A percentile compares a stretch with the other conserved stretches of the same genome.
Evolutionary conservation across 2,888 invertebrate genomes (phyloP).

Genomic region (Buathra laborator): DNA sequence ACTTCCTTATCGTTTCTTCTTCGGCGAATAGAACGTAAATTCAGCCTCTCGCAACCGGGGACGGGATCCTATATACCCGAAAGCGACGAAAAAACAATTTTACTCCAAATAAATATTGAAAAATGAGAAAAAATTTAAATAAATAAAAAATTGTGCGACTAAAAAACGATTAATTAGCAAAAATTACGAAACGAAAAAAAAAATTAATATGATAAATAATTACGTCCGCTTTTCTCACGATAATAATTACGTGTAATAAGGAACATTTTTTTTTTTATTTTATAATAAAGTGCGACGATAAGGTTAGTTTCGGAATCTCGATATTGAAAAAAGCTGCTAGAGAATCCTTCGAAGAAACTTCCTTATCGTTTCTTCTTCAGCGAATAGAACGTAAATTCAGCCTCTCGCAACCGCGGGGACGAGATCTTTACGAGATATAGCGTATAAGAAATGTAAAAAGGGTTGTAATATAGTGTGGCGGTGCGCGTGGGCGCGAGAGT

Average conservation of each 20-base stretch:
- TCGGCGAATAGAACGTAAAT: conserved; percentile 22
- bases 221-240: too few relatives aligned
- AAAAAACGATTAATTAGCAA: too few relatives aligned
- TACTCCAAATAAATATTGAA: neutral
- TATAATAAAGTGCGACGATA: neutral
- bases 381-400: conserved; percentile 26
- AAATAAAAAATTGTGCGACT: too few relatives aligned
- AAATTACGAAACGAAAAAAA: too few relatives aligned
- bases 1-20: conserved; percentile 18
- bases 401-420: conserved; percentile 7
- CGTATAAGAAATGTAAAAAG: conserved; percentile 27
- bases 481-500: conserved; percentile 37
- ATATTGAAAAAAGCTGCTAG: neutral
- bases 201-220: too few relatives aligned
- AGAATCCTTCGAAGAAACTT: conserved; percentile 7
- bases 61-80: too few relatives aligned
- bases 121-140: neutral
- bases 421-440: conserved; percentile 44
- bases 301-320: neutral
- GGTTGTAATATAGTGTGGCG: conserved; percentile 49
- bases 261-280: neutral
- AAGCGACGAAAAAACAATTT: neutral
- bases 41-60: conserved; percentile 7
- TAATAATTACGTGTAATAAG: neutral
- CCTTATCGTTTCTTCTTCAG: conserved; percentile 16